Base-by-base conservation (phyloP, 2,888 invertebrate species). In the Hirtodrosophila duncani region DNA sequence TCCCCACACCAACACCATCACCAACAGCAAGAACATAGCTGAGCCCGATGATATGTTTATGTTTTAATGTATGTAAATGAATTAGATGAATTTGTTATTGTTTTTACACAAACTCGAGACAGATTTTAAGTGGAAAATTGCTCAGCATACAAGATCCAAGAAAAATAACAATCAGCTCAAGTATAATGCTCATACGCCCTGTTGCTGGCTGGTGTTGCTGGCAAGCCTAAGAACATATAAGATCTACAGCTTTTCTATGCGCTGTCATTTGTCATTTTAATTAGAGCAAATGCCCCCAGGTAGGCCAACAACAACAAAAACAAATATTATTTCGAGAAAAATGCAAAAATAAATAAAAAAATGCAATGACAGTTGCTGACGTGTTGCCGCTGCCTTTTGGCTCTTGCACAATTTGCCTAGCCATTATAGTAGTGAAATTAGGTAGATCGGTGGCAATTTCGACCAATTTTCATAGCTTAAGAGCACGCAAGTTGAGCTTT, bases 201-300 rank as follows among this genome's bases (percentile, higher is more conserved):
- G 29, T 23, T 17, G 33, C n/a, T n/a, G n/a, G n/a, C n/a, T n/a
- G n/a, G n/a, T n/a, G n/a, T n/a, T n/a, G 9, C 39, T 10, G 13
- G 4, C 26, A 18, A 30, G 13, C 14, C 33, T 11, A 41, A 30
- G 11, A 14, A 44, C 49, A 51, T 39, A 50, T 23, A 42, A 45
- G 38, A 61, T 48, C 42, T 38, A 51, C 39, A 23, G 8, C 13
- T 46, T 53, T 62, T 24, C 30, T 33, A 26, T 37, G 45, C 20
- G 43, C 16, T 45, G 45, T 43, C 53, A 79, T 75, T 75, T 81
- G 67, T 79, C 75, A 58, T 79, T 70, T 74, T 70, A 81, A 81
- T 81, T 77, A 72, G 56, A 46, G 20, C 21, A 46, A 6, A 21
- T 10, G n/a, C n/a, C n/a, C 43, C 33, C 61, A 56, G 51, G 43